phyloP scores from a whole-genome alignment of 2,888 invertebrate genomes.

The Agriopis leucophaearia region DNA sequence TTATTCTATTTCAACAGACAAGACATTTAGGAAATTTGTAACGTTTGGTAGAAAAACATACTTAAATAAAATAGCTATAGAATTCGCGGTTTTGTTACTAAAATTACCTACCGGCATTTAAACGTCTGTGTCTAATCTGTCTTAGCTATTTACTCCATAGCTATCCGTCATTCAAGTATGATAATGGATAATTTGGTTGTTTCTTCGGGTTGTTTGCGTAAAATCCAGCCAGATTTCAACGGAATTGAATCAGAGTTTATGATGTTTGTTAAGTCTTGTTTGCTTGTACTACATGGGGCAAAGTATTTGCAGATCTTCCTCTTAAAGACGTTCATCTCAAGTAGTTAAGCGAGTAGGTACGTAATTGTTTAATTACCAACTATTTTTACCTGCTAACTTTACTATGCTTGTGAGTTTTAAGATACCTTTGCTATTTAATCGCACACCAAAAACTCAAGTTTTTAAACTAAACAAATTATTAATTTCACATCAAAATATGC shows the following conservation, averaged over 20 bases:
- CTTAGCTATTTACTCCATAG: conserved; percentile 6
- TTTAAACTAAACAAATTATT: too few relatives aligned
- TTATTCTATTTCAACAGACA: conserved; percentile 1
- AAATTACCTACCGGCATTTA: conserved; percentile 2
- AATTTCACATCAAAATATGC: too few relatives aligned
- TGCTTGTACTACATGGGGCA: conserved; percentile 13
- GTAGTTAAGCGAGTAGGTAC: not conserved
- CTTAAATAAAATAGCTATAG: not conserved
- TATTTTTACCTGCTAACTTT: not conserved
- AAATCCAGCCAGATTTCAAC: conserved; percentile 24
- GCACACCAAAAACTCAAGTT: too few relatives aligned
- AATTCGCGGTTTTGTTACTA: conserved; percentile 17
- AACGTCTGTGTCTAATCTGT: not conserved
- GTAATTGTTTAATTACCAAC: not conserved
- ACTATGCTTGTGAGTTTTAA: not conserved
- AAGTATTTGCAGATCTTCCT: not conserved
- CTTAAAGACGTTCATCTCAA: not conserved
- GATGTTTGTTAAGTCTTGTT: conserved; percentile 28
- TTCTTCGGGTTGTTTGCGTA: too few relatives aligned
- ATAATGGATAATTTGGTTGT: conserved; percentile 26
- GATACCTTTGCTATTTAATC: not conserved
- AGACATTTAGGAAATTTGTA: conserved; percentile 17
- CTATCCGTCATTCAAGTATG: conserved; percentile 12
- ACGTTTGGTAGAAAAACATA: conserved; percentile 9
- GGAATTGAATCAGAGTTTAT: conserved; percentile 14